Conservation (phyloP, 1,140 invertebrate genomes). For the Zaprionus vittiger region DNA sequence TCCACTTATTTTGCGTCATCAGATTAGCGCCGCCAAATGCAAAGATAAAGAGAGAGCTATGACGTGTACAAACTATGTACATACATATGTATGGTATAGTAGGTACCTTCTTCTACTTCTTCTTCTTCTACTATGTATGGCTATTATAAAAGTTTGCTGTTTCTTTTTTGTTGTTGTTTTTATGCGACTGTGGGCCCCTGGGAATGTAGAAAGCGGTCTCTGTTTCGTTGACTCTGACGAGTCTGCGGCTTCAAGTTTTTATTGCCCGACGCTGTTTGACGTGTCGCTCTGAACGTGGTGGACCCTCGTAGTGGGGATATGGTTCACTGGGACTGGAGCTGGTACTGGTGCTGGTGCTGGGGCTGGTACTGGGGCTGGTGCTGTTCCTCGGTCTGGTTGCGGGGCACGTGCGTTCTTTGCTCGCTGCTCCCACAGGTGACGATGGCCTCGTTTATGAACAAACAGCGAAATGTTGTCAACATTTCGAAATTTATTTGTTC, state of each 20-base stretch:
- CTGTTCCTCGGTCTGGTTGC: neutral
- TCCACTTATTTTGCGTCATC: neutral
- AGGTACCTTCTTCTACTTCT: slow-evolving; percentile 19
- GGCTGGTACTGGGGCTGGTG: neutral
- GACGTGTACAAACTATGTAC: neutral
- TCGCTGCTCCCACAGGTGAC: slow-evolving; percentile 75
- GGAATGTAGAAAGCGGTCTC: slow-evolving; percentile 28
- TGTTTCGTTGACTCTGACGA: slow-evolving; percentile 28
- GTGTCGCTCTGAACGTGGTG: slow-evolving; percentile 19
- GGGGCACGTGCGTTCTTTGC: slow-evolving; percentile 48
- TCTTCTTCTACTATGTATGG: slow-evolving; percentile 56
- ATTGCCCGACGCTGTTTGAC: slow-evolving; percentile 35
- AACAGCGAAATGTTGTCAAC: slow-evolving; percentile 83
- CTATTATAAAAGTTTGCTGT: slow-evolving; percentile 66
- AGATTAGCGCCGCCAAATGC: neutral
- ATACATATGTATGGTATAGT: neutral
- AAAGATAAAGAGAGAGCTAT: neutral
- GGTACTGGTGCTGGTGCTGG: neutral
- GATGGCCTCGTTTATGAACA: slow-evolving; percentile 82
- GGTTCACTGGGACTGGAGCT: slow-evolving; percentile 10
- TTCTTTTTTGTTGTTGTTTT: slow-evolving; percentile 33
- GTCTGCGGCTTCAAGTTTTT: slow-evolving; percentile 63
- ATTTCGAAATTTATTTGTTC: slow-evolving; percentile 83
- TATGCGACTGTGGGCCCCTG: slow-evolving; percentile 57
- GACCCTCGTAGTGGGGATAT: slow-evolving; percentile 26